These are phyloP conservation scores for Drosophila dunni DNA, from an alignment of 1,140 invertebrate species.

Conservation along the genomic window DNA sequence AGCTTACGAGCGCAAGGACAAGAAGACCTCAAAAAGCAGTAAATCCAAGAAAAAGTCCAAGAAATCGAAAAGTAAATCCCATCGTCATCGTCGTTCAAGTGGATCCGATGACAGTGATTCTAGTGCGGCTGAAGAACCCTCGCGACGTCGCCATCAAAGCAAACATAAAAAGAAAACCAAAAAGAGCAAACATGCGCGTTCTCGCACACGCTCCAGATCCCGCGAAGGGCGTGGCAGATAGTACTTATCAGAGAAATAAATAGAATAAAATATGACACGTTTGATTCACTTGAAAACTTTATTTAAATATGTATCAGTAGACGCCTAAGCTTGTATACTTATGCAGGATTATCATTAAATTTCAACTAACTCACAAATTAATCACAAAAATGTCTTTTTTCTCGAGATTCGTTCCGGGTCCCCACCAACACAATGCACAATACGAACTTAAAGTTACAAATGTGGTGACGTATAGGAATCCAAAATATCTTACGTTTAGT, in stretches of 20 bases:
- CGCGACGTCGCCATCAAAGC: constrained; percentile 46
- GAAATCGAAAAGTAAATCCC: constrained; percentile 65
- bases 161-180: constrained; percentile 83
- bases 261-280: not conserved
- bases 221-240: constrained; percentile 61
- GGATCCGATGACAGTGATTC: constrained; percentile 40
- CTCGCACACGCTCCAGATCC: constrained; percentile 71
- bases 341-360: constrained; percentile 75
- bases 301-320: constrained; percentile 63
- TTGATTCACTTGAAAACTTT: constrained; percentile 65
- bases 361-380: constrained; percentile 76
- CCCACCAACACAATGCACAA: constrained; percentile 1
- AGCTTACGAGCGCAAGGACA: constrained; percentile 67
- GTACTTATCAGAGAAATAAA: not conserved
- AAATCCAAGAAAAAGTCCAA: constrained; percentile 70
- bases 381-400: constrained; percentile 74
- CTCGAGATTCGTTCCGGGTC: constrained; percentile 37
- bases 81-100: constrained; percentile 20
- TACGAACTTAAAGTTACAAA: constrained; percentile 43
- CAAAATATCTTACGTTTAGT: constrained; percentile 29
- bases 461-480: constrained; percentile 17
- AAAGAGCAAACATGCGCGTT: constrained; percentile 77
- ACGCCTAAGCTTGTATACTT: constrained; percentile 59
- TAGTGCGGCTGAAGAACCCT: constrained; percentile 37
- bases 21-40: constrained; percentile 61